A percentile compares a stretch with the other conserved stretches of the same genome.
phyloP scores from a whole-genome alignment of 1,140 invertebrate genomes.

The Drosophila seguyi region DNA sequence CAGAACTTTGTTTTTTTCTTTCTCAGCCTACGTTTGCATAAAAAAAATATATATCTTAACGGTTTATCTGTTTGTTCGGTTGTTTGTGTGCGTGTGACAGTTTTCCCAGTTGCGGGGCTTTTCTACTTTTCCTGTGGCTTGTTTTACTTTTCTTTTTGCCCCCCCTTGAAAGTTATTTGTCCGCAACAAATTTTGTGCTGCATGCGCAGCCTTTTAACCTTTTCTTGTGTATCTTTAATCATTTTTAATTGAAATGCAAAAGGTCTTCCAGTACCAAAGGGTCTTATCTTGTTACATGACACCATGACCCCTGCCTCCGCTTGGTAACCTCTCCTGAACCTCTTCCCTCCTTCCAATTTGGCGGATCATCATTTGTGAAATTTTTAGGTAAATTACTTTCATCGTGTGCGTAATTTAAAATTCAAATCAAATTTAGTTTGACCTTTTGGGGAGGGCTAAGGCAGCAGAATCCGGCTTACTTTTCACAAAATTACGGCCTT shows the following conservation, averaged over 20 bases:
- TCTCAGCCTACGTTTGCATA: constrained; percentile 67
- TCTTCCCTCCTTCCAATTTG: constrained; percentile 13
- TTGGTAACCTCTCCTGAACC: background rate
- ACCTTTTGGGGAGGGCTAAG: constrained; percentile 27
- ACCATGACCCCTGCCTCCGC: background rate
- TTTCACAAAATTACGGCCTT: constrained; percentile 3
- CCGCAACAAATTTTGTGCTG: constrained; percentile 73
- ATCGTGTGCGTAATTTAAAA: constrained; percentile 47
- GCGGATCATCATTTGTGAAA: constrained; percentile 35
- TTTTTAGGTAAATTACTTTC: constrained; percentile 43
- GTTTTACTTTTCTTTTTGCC: constrained; percentile 17
- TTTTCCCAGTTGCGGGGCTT: constrained; percentile 12
- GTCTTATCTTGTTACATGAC: constrained; percentile 29
- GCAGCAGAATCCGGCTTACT: constrained; percentile 12
- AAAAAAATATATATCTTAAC: constrained; percentile 43
- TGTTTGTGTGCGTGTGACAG: constrained; percentile 36
- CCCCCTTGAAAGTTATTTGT: constrained; percentile 66
- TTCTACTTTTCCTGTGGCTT: constrained; percentile 34
- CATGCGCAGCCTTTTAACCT: constrained; percentile 68
- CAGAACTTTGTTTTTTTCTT: constrained; percentile 3
- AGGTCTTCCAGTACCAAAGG: constrained; percentile 25
- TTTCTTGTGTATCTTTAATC: constrained; percentile 79
- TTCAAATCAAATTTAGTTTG: constrained; percentile 47
- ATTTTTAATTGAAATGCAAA: constrained; percentile 78
- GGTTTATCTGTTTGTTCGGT: constrained; percentile 39